phyloP scores from a whole-genome alignment of 2,797 vertebrate species.

The Otolemur crassicaudatus region DNA sequence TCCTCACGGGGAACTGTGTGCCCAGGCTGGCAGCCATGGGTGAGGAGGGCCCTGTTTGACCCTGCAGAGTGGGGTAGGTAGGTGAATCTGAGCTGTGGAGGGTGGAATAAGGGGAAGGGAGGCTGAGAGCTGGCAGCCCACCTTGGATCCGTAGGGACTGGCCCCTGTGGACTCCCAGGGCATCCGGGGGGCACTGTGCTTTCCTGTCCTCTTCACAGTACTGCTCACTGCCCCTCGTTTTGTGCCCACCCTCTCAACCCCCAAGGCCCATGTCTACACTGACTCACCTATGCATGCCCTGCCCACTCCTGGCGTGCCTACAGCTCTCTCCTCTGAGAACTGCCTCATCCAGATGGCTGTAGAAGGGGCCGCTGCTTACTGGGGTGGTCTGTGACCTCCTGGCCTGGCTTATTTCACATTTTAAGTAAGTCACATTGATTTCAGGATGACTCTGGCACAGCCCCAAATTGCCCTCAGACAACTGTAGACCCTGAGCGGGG shows the following conservation, averaged over 20 bases:
- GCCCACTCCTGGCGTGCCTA: fast-evolving
- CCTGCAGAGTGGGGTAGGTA: background rate
- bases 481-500: background rate
- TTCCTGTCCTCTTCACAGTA: fast-evolving
- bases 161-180: fast-evolving
- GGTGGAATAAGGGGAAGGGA: background rate
- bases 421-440: background rate
- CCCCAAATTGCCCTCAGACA: background rate
- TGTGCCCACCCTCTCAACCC: background rate
- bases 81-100: background rate
- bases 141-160: background rate
- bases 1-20: too few species aligned
- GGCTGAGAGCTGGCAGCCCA: too few species aligned
- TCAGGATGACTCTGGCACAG: background rate
- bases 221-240: background rate
- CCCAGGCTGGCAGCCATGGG: too few species aligned
- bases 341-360: background rate
- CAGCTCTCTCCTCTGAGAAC: background rate
- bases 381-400: background rate
- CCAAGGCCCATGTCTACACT: background rate
- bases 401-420: background rate
- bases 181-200: fast-evolving
- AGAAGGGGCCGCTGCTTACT: fast-evolving
- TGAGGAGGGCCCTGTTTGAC: too few species aligned
- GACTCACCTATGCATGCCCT: background rate